Conservation (phyloP, 2,797 vertebrate genomes). For the Gouania willdenowi region DNA sequence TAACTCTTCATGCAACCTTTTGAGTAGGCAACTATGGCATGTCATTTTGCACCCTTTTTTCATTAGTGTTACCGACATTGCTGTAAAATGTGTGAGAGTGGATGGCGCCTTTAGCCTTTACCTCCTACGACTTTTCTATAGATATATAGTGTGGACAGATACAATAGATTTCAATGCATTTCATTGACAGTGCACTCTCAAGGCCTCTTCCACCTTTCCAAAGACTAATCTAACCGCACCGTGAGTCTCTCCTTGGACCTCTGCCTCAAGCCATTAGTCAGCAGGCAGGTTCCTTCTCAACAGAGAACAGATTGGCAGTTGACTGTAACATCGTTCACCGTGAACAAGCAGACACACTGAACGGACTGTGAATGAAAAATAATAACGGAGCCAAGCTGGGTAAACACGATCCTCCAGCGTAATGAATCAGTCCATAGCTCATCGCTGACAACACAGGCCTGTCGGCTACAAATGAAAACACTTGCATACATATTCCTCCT, state of each 20-base stretch:
- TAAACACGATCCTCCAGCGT: slow-evolving; percentile 56
- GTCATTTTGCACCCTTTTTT: too few relatives aligned
- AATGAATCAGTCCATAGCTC: slow-evolving; percentile 52
- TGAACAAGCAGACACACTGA: slow-evolving; percentile 32
- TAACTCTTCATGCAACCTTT: too few relatives aligned
- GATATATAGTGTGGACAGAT: too few relatives aligned
- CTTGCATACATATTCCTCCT: slow-evolving; percentile 53
- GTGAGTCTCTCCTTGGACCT: slow-evolving; percentile 52
- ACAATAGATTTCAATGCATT: too few relatives aligned
- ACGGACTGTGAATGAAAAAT: slow-evolving; percentile 51
- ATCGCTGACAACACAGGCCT: slow-evolving; percentile 56
- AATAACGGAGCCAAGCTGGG: slow-evolving; percentile 51
- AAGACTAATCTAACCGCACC: slow-evolving; percentile 41
- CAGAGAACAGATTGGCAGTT: slow-evolving; percentile 54
- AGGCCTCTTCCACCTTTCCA: background rate
- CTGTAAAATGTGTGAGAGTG: too few relatives aligned
- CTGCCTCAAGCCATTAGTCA: slow-evolving; percentile 58
- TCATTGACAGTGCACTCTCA: too few relatives aligned
- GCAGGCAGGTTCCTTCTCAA: slow-evolving; percentile 30
- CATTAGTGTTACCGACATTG: too few relatives aligned
- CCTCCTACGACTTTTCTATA: too few relatives aligned
- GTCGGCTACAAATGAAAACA: slow-evolving; percentile 55
- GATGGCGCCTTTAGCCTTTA: too few relatives aligned
- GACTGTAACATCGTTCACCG: slow-evolving; percentile 46
- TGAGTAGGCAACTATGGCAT: too few relatives aligned